phyloP scores from a whole-genome alignment of 2,797 vertebrate genomes.

The Pseudotriccus pelzelni region DNA sequence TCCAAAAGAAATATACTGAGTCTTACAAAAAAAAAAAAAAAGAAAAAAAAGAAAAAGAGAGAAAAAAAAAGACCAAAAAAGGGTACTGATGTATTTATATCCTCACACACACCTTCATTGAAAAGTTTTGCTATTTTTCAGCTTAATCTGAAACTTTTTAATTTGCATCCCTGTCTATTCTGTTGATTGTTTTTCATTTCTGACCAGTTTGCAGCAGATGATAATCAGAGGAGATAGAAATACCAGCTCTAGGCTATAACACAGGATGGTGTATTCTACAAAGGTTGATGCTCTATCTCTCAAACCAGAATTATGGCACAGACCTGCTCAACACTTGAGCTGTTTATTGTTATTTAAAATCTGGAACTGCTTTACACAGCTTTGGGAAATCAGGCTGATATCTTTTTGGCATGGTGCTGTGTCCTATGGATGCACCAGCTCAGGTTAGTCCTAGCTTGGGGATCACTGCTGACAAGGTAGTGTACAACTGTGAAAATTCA shows the following conservation, averaged over 20 bases:
- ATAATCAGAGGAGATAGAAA: not conserved
- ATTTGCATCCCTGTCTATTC: not conserved
- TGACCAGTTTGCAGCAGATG: not conserved
- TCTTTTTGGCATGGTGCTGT: not conserved
- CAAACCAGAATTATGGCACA: not conserved
- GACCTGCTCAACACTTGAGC: not conserved
- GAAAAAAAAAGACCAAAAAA: not conserved
- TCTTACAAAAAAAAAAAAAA: not conserved
- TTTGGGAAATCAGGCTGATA: not conserved
- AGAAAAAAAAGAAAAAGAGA: not conserved
- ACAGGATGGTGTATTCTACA: not conserved
- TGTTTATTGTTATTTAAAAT: not conserved
- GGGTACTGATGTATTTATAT: fast-evolving
- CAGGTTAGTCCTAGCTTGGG: not conserved
- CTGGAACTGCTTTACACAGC: not conserved
- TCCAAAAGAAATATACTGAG: not conserved
- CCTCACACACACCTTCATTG: fast-evolving
- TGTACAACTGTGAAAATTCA: too few species aligned
- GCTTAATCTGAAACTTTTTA: not conserved
- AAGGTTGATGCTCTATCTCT: not conserved
- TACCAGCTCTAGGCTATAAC: not conserved
- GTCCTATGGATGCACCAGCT: not conserved
- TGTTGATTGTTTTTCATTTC: not conserved
- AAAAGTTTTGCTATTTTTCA: not conserved
- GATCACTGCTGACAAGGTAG: not conserved